Base-by-base conservation (phyloP, 1,140 invertebrate species). In the Trichonephila clavipes region DNA sequence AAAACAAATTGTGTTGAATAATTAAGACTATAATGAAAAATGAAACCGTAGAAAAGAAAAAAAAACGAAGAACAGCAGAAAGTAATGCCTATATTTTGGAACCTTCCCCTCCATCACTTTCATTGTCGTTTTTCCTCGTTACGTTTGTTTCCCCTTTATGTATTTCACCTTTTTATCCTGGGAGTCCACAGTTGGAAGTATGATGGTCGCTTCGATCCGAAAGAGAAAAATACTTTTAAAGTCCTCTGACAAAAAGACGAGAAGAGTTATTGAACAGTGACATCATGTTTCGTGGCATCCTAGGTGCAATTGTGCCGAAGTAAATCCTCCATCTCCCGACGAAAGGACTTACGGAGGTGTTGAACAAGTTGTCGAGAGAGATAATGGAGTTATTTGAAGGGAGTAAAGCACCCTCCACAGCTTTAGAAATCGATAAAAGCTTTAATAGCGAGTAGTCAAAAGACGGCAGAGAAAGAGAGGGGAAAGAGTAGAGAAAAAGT, bases 301-400 rank as follows among this genome's bases (percentile, higher is more conserved):
- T 3, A 64, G 85, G 18, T 18, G 44, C 72, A 58, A 83, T 58
- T 21, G 82, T n/a, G 2, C 40, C 12, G 58, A 40, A 34, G 44
- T 28, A 81, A 83, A 64, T 40, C 59, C 77, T 83, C 21, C 51
- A 62, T 16, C 89, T 58, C 16, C n/a, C 34, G 28, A 90, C 44
- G 88, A 28, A 90, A 90, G 72, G 88, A 81, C 61, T 77, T 91
- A 64, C 24, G 81, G 64, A 91, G 90, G 90, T 91, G 90, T 85
- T 91, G 90, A 91, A 91, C 77, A 91, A 82, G 90, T 82, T 72
- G 59, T 59, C 58, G 59, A 91, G 77, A 51, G 90, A 91, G 90
- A 91, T 91, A 91, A 91, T 91, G 81, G 90, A 91, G 81, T 91
- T 77, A 91, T 91, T 91, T 85, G n/a, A 91, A 83, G 77, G 89